A percentile compares a stretch with the other conserved stretches of the same genome.
phyloP scores from a whole-genome alignment of 2,888 invertebrate genomes.

The Eutolmus rufibarbis region DNA sequence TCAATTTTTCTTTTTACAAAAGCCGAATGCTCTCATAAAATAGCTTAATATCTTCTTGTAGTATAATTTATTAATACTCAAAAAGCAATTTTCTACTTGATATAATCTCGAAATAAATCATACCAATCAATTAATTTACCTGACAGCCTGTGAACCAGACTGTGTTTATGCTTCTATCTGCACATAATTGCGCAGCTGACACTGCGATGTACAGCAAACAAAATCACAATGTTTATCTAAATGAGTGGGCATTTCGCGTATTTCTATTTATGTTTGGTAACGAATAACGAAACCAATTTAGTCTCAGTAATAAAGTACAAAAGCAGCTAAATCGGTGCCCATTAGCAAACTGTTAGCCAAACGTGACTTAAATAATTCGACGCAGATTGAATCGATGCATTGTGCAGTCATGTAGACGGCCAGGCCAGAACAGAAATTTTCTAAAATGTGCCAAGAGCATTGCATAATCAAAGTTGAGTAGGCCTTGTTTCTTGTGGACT shows the following conservation, averaged over 20 bases:
- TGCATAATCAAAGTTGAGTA: background rate
- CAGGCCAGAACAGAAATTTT: background rate
- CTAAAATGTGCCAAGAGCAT: constrained; percentile 9
- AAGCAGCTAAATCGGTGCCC: background rate
- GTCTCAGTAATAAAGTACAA: background rate
- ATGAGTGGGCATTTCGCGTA: background rate
- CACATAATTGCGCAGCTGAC: background rate
- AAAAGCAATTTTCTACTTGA: background rate
- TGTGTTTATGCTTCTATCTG: background rate
- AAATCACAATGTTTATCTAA: background rate
- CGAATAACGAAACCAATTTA: background rate
- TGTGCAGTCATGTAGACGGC: background rate
- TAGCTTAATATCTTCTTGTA: background rate
- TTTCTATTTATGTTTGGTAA: background rate
- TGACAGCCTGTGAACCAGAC: background rate
- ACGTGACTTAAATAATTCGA: background rate
- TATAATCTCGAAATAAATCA: background rate
- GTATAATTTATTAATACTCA: background rate
- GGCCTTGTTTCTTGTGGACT: constrained; percentile 17
- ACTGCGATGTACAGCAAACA: background rate
- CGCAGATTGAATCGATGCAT: background rate
- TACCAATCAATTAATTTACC: background rate
- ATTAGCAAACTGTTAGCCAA: background rate
- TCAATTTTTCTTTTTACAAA: background rate
- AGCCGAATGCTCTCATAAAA: background rate